Percentiles rank a stretch among this genome's conserved stretches.
Conservation (phyloP, 2,113 vertebrate genomes). For the Mobula hypostoma region DNA sequence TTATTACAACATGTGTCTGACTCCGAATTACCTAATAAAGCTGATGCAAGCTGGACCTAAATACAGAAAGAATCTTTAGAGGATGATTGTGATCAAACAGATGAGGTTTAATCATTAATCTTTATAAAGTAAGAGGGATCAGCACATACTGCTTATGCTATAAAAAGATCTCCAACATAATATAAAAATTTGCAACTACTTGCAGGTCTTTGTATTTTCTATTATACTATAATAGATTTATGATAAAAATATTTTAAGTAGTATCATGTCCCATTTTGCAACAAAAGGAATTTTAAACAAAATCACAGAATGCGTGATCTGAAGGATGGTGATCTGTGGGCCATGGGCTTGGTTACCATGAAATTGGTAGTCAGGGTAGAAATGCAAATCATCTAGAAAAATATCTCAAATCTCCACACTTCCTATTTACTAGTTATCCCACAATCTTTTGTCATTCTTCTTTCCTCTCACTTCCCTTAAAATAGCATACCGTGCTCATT, state of each 20-base stretch:
- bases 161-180: background rate
- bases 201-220: background rate
- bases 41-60: slow-evolving; percentile 19
- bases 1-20: slow-evolving; percentile 14
- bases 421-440: too few relatives aligned
- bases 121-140: slow-evolving; percentile 16
- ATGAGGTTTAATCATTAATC: background rate
- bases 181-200: background rate
- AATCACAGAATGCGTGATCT: background rate
- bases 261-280: background rate
- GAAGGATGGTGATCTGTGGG: too few relatives aligned
- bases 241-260: background rate
- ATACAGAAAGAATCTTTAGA: slow-evolving; percentile 17
- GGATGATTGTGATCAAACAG: background rate
- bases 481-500: too few relatives aligned
- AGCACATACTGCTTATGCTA: background rate
- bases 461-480: too few relatives aligned
- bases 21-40: background rate
- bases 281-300: background rate
- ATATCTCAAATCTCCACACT: too few relatives aligned
- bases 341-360: too few relatives aligned
- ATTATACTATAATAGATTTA: background rate
- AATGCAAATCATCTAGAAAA: too few relatives aligned
- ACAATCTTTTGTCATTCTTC: too few relatives aligned
- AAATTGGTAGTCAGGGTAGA: too few relatives aligned